Conservation (phyloP, 2,797 vertebrate species). For the Podargus strigoides region DNA sequence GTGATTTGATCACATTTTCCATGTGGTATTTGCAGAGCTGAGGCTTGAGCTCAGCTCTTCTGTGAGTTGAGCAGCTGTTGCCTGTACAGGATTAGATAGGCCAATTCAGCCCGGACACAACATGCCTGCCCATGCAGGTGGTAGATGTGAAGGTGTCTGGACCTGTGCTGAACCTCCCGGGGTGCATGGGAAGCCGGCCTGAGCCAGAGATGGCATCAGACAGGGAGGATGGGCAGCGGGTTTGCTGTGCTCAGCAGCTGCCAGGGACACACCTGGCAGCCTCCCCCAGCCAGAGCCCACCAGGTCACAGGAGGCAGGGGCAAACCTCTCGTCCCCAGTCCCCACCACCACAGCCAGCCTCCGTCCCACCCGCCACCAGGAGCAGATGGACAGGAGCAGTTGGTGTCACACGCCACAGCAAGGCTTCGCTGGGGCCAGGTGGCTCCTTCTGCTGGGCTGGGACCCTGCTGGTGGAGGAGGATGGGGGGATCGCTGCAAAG, state of each 20-base stretch:
- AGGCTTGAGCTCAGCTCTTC: background rate
- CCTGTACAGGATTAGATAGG: background rate
- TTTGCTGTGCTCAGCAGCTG: too few species aligned
- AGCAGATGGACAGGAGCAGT: background rate
- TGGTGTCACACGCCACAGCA: rapidly evolving
- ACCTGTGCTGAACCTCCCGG: background rate
- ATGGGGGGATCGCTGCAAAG: rapidly evolving
- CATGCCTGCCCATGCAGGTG: rapidly evolving
- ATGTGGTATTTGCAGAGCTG: rapidly evolving
- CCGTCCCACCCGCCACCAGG: rapidly evolving
- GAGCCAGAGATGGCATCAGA: background rate
- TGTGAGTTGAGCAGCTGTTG: background rate
- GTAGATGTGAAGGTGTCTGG: rapidly evolving
- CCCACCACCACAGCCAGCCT: too few species aligned
- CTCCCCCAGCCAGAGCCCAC: background rate
- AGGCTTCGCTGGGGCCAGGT: background rate
- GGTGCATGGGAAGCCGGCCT: background rate
- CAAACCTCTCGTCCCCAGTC: background rate
- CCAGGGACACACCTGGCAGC: background rate
- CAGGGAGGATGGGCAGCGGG: background rate
- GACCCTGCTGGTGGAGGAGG: too few species aligned
- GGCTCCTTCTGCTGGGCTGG: rapidly evolving
- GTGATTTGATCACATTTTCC: background rate
- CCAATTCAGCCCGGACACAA: background rate
- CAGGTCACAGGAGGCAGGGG: rapidly evolving